Conservation (phyloP, 1,140 invertebrate genomes). For the Camponotus pennsylvanicus region DNA sequence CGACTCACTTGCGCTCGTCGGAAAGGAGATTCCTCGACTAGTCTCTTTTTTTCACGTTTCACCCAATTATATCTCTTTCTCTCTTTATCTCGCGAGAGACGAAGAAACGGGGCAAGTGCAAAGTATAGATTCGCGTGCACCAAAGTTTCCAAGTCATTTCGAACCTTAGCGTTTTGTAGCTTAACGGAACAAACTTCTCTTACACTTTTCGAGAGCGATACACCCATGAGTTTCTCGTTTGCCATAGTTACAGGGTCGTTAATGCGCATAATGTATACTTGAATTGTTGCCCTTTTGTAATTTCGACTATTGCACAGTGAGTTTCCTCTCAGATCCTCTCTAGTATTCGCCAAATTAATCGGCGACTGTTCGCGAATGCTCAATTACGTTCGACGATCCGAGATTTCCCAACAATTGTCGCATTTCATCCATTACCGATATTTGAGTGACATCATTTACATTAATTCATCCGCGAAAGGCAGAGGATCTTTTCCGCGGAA, state of each 20-base stretch:
- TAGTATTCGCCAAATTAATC: slow-evolving; percentile 6
- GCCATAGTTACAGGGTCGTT: slow-evolving; percentile 28
- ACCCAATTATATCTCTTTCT: slow-evolving; percentile 27
- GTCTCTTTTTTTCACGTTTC: slow-evolving; percentile 1
- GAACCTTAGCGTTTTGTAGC: slow-evolving; percentile 49
- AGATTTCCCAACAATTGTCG: slow-evolving; percentile 14
- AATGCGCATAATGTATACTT: background rate
- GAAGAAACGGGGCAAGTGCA: slow-evolving; percentile 39
- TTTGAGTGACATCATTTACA: background rate
- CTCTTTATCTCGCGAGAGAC: slow-evolving; percentile 20
- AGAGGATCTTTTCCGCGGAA: background rate
- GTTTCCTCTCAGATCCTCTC: background rate
- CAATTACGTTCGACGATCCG: slow-evolving; percentile 14
- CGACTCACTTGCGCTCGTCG: background rate
- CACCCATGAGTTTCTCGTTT: slow-evolving; percentile 37
- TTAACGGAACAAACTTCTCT: slow-evolving; percentile 51
- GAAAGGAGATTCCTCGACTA: background rate
- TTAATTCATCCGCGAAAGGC: slow-evolving; percentile 3
- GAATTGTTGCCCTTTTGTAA: slow-evolving; percentile 15
- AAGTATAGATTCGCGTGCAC: slow-evolving; percentile 38
- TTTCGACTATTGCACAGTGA: background rate
- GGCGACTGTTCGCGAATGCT: slow-evolving; percentile 7
- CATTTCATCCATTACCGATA: background rate
- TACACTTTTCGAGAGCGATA: slow-evolving; percentile 40
- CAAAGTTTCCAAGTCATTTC: slow-evolving; percentile 51